Percentiles rank a stretch among this genome's conserved stretches.
Evolutionary conservation across 2,797 vertebrate species (phyloP).

Genomic region (Pantherophis vulpinus): DNA sequence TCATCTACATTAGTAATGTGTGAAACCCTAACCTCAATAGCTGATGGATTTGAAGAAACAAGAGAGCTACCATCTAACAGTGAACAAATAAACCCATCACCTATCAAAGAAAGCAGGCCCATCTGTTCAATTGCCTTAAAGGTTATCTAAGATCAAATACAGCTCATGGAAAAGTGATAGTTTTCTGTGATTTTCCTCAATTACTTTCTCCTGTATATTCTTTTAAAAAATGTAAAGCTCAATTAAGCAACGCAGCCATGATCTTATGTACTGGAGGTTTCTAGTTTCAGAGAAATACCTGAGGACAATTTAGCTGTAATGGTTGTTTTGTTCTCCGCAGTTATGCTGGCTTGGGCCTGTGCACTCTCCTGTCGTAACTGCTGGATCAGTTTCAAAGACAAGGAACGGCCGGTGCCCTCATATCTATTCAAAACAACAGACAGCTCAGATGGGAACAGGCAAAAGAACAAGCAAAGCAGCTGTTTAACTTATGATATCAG

Average conservation of each 20-base stretch:
- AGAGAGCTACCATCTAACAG: neutral
- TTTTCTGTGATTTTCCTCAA: neutral
- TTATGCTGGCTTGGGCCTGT: slow-evolving; percentile 85
- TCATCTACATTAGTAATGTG: neutral
- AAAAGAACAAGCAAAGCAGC: neutral
- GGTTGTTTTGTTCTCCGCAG: slow-evolving; percentile 86
- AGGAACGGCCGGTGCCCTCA: slow-evolving; percentile 93
- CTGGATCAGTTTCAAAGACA: slow-evolving; percentile 96
- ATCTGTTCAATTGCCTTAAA: neutral
- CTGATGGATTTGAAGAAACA: neutral
- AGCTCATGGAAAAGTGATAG: neutral
- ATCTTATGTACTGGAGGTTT: fast-evolving
- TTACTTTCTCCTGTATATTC: neutral
- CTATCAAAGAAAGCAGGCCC: neutral
- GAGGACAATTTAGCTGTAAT: slow-evolving; percentile 82
- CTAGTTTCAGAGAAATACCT: slow-evolving; percentile 68
- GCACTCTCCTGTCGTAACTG: slow-evolving; percentile 93
- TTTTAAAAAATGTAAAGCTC: neutral
- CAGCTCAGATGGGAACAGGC: neutral
- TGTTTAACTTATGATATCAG: neutral
- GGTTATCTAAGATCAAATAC: neutral
- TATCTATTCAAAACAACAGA: slow-evolving; percentile 75
- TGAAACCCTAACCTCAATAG: neutral
- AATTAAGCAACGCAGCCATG: fast-evolving
- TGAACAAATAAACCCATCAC: neutral